Base-by-base conservation (phyloP, 2,888 invertebrate species). In the Diarsia mendica region DNA sequence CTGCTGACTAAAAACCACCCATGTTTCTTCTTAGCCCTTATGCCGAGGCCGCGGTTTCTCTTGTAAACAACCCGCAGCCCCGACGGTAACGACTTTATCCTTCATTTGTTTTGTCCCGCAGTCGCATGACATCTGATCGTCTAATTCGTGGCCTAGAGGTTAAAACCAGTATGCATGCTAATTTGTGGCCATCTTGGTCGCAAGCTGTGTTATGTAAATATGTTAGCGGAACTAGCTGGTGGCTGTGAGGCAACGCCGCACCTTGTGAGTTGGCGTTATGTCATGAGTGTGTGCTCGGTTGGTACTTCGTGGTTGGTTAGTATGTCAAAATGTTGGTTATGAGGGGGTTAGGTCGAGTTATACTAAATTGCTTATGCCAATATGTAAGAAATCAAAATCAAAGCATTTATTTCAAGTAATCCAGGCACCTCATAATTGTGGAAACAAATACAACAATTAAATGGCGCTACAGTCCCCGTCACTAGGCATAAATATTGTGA, bases 221-320 rank as follows among this genome's bases (percentile, higher is more conserved):
- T 49, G 64, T 67, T 74, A 77, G 77, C 84, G 86, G 85, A 85
- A 84, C 84, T 81, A 10, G 75, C 39, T n/a, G n/a, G n/a, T n/a
- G n/a, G n/a, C n/a, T 51, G 67, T 87, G 88, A 88, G 75, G 87
- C 87, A 86, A 86, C 67, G 72, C 48, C 67, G 49, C 69, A 73
- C 72, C 77, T 69, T 28, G 63, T 49, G 72, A 33, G 15, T 55
- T 13, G 33, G 53, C 18, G 71, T 87, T 87, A 87, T 85, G 83
- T 87, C 86, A 87, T 77, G 53, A 6, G n/a, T 70, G 9, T 73
- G 15, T 55, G 61, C 18, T 15, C 46, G 44, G 44, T 49, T 6
- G 13, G 10, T 5, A 9, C 23, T 49, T 9, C 10, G 10, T 5
- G 11, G 28, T 5, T 46, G 28, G n/a, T 46, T 68, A 46, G 44